phyloP scores from a whole-genome alignment of 2,797 vertebrate species.

The Knipowitschia caucasica region DNA sequence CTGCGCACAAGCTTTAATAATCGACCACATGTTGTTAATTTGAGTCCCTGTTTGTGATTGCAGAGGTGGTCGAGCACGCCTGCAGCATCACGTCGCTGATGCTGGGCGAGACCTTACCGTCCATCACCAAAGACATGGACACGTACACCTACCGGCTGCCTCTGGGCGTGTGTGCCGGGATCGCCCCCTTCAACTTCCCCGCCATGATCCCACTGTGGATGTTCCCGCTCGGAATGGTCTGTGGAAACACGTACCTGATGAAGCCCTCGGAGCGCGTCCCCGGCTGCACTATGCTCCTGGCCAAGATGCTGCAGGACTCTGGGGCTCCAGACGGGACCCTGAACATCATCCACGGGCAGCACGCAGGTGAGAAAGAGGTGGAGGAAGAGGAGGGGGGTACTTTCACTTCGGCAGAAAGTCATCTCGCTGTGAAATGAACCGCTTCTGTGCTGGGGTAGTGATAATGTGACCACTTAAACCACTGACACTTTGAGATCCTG shows the following conservation, averaged over 20 bases:
- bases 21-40: no score
- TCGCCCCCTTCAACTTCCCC: slow-evolving; percentile 95
- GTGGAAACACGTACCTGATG: slow-evolving; percentile 95
- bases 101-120: slow-evolving; percentile 94
- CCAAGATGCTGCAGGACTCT: slow-evolving; percentile 89
- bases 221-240: slow-evolving; percentile 96
- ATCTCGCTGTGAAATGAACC: background rate
- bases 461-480: background rate
- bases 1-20: no score
- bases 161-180: slow-evolving; percentile 91
- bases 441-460: background rate
- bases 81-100: slow-evolving; percentile 96
- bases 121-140: slow-evolving; percentile 98
- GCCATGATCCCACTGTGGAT: slow-evolving; percentile 99
- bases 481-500: background rate
- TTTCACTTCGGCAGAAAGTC: no score
- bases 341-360: slow-evolving; percentile 95
- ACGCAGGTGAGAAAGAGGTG: slow-evolving; percentile 75
- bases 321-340: slow-evolving; percentile 91
- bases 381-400: background rate
- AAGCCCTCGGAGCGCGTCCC: slow-evolving; percentile 97
- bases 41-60: slow-evolving; percentile 30
- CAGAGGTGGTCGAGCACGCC: slow-evolving; percentile 97
- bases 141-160: slow-evolving; percentile 91
- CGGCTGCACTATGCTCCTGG: slow-evolving; percentile 90